Base-by-base conservation (phyloP, 2,797 vertebrate genomes). In the Otolemur crassicaudatus region DNA sequence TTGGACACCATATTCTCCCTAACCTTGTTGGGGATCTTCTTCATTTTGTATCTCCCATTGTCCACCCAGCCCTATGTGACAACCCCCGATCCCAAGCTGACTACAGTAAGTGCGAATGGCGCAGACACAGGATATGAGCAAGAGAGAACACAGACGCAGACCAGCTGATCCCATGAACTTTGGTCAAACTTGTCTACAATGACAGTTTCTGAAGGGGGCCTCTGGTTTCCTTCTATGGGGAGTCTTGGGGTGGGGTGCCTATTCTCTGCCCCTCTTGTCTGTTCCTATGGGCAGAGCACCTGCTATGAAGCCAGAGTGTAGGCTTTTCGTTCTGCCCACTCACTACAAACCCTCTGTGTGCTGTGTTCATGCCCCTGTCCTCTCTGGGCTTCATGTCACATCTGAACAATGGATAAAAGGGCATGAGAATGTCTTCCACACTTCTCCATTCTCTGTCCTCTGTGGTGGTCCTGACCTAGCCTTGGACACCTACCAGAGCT, bases 301-400 rank as follows among this genome's bases (percentile, higher is more conserved):
- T 7, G 7, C n/a, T 65, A 73, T 3, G 40, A 72, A 46, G 72
- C 65, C 49, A 79, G 56, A 40, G 53, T 43, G 37, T 23, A 9
- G 63, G 40, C 19, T 80, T 34, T 58, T 70, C 25, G 53, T 61
- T 61, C 43, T 29, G 43, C 16, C 73, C n/a, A 31, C 14, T 5
- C n/a, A 31, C 14, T 5, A 27, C 22, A 31, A 16, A 60, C n/a
- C 14, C 25, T 76, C 43, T 29, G 19, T 63, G 60, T 40, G 79
- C 69, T 16, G 0, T 3, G 67, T 25, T 14, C 3, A 2, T 3
- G 8, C 3, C 22, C 29, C 12, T 17, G 13, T 25, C 22, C 8
- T 29, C 80, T 70, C 31, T 19, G 16, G 69, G 23, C 58, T 25
- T 85, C 10, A 14, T 31, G 60, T 12, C 31, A n/a, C 23, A 63